Conservation (phyloP, 2,888 invertebrate species). For the Hedya salicella region DNA sequence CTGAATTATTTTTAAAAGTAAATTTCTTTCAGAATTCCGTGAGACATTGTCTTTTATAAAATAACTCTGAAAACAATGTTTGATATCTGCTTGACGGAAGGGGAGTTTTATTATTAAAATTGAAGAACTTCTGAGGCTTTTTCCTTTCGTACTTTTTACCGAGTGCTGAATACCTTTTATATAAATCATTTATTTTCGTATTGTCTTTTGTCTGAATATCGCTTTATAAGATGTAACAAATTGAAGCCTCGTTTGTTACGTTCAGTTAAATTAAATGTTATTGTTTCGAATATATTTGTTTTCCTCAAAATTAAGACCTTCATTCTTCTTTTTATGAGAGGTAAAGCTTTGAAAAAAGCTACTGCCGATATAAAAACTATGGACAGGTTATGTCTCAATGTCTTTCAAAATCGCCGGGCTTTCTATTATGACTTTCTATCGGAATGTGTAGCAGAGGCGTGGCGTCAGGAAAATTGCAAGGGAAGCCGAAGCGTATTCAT, state of each 20-base stretch:
- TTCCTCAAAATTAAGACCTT: too few relatives aligned
- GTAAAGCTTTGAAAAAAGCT: too few relatives aligned
- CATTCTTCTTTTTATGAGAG: too few relatives aligned
- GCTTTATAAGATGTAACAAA: not conserved
- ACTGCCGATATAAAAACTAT: too few relatives aligned
- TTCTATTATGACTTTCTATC: too few relatives aligned
- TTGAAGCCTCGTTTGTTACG: not conserved
- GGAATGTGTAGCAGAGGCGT: too few relatives aligned
- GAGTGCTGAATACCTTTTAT: slow-evolving; percentile 31
- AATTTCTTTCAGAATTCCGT: slow-evolving; percentile 39
- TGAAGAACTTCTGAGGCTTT: slow-evolving; percentile 33
- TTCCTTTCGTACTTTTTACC: slow-evolving; percentile 26
- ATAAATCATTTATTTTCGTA: slow-evolving; percentile 22
- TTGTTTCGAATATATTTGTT: too few relatives aligned
- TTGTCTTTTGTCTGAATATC: slow-evolving; percentile 12
- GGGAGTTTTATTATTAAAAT: slow-evolving; percentile 43
- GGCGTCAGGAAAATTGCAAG: too few relatives aligned
- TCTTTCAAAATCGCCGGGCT: too few relatives aligned
- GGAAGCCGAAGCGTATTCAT: too few relatives aligned
- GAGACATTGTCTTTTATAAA: slow-evolving; percentile 42
- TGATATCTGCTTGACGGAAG: slow-evolving; percentile 40
- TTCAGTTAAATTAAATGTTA: not conserved
- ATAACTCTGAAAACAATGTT: slow-evolving; percentile 42
- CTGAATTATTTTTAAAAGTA: slow-evolving; percentile 34
- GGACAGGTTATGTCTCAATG: too few relatives aligned